A percentile compares a stretch with the other conserved stretches of the same genome.
Conservation (phyloP, 2,113 vertebrate species). For the Ptilorrhoa leucosticta region DNA sequence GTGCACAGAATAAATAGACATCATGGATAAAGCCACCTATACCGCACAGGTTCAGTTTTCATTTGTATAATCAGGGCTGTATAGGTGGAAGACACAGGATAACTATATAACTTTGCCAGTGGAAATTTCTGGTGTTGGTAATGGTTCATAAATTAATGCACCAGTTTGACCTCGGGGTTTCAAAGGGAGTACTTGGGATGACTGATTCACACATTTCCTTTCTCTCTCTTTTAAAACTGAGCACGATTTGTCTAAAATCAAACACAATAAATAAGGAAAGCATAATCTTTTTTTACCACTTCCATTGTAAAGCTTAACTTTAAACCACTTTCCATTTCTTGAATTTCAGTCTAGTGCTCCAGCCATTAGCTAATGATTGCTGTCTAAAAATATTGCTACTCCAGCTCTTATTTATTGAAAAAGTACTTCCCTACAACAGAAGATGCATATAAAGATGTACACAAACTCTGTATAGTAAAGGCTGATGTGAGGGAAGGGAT, state of each 20-base stretch:
- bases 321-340: neutral
- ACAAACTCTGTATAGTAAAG: neutral
- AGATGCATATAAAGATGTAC: neutral
- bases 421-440: neutral
- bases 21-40: neutral
- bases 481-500: neutral
- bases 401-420: neutral
- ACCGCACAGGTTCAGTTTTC: neutral
- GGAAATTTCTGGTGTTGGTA: neutral
- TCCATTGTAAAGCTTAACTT: neutral
- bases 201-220: neutral
- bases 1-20: neutral
- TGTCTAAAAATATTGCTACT: neutral
- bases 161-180: accelerated
- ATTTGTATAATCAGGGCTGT: neutral
- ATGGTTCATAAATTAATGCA: neutral
- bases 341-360: neutral
- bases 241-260: neutral
- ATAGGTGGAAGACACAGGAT: neutral
- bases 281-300: neutral
- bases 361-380: neutral
- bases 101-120: neutral
- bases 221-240: neutral
- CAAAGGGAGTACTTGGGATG: neutral
- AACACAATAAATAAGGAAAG: neutral